phyloP scores from a whole-genome alignment of 2,888 invertebrate genomes.

The Tetranychus truncatus region DNA sequence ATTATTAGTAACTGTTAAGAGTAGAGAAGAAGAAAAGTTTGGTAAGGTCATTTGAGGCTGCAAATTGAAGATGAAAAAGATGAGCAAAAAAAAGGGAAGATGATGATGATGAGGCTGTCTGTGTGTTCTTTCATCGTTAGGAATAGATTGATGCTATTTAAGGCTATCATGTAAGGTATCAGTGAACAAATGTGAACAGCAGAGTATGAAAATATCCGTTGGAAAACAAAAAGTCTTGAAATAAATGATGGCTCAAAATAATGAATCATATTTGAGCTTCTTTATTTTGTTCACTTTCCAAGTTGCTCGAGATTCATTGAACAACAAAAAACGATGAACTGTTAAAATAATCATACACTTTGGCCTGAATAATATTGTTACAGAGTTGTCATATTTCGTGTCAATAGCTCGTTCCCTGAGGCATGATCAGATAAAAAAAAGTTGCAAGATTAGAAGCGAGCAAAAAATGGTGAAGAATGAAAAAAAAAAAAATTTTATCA shows the following conservation, averaged over 20 bases:
- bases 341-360: background rate
- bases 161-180: conserved; percentile 1
- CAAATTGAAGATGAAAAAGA: background rate
- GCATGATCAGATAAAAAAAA: background rate
- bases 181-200: background rate
- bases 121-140: background rate
- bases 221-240: too few species aligned
- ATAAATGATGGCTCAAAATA: too few species aligned
- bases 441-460: background rate
- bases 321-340: background rate
- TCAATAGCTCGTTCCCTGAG: background rate
- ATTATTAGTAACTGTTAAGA: conserved; percentile 1
- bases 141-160: background rate
- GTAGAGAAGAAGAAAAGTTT: background rate
- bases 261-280: too few species aligned
- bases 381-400: background rate
- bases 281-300: too few species aligned
- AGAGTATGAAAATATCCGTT: background rate
- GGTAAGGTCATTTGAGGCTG: background rate
- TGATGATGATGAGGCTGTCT: background rate
- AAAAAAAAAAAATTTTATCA: background rate
- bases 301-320: background rate
- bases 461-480: background rate
- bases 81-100: background rate
- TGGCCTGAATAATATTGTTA: background rate